Percentiles rank a stretch among this genome's conserved stretches.
Evolutionary conservation across 2,888 invertebrate species (phyloP).

Genomic region (Oxytorus armatus): DNA sequence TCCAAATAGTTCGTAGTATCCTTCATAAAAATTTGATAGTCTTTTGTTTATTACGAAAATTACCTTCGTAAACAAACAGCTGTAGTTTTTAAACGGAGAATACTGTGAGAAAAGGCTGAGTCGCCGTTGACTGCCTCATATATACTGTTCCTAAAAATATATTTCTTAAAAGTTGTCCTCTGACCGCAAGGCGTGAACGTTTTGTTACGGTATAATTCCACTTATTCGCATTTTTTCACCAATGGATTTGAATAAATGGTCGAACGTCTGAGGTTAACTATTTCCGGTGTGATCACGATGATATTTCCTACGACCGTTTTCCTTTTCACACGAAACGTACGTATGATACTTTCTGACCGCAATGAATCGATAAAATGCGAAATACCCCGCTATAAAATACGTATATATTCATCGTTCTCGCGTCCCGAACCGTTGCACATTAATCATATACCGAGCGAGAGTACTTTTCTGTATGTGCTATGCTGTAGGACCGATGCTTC

Average conservation of each 20-base stretch:
- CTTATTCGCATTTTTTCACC: background rate
- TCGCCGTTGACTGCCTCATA: no score
- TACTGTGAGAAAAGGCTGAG: no score
- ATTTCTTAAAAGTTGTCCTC: no score
- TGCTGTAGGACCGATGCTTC: conserved; percentile 42
- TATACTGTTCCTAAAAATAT: no score
- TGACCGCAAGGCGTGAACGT: no score
- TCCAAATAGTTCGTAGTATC: no score
- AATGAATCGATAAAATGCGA: conserved; percentile 35
- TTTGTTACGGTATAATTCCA: no score
- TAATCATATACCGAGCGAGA: conserved; percentile 60
- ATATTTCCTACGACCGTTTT: background rate
- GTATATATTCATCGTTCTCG: conserved; percentile 24
- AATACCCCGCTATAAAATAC: background rate
- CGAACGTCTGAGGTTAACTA: background rate
- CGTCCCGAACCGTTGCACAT: conserved; percentile 45
- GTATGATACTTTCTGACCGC: conserved; percentile 34
- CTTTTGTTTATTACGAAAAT: no score
- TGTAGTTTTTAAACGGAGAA: no score
- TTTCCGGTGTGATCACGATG: background rate
- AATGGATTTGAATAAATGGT: background rate
- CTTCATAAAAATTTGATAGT: no score
- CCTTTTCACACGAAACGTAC: background rate
- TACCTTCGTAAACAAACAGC: no score
- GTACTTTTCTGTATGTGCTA: conserved; percentile 50